Conservation (phyloP, 2,888 invertebrate species). For the Rotaria magnacalcarata region DNA sequence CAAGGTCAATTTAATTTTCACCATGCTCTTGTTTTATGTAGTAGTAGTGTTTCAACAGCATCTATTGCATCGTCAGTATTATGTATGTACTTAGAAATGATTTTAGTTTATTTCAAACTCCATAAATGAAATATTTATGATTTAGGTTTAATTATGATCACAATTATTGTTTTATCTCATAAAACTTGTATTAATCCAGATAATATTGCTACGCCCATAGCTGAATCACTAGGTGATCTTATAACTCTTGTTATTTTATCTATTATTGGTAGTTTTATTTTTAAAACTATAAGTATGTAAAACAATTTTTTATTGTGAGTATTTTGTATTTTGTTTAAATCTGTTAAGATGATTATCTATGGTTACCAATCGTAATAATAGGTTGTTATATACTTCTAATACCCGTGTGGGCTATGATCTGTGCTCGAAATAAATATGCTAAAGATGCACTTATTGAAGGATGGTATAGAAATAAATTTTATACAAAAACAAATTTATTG, state of each 20-base stretch:
- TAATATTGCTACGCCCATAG: constrained; percentile 86
- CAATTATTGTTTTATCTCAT: constrained; percentile 74
- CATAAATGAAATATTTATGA: constrained; percentile 47
- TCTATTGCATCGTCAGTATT: constrained; percentile 79
- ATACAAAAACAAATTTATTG: neutral
- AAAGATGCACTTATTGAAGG: constrained; percentile 76
- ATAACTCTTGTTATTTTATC: constrained; percentile 71
- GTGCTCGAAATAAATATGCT: constrained; percentile 74
- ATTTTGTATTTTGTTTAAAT: neutral
- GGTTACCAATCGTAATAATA: constrained; percentile 69
- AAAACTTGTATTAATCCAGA: constrained; percentile 80
- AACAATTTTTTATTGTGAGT: neutral
- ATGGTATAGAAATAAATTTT: constrained; percentile 63
- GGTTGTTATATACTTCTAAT: constrained; percentile 68
- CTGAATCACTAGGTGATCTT: constrained; percentile 82
- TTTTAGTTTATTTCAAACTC: neutral
- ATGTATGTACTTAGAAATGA: constrained; percentile 63
- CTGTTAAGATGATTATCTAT: constrained; percentile 57
- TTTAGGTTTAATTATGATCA: constrained; percentile 76
- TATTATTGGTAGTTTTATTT: constrained; percentile 35
- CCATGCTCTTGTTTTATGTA: constrained; percentile 77
- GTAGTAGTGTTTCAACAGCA: constrained; percentile 79
- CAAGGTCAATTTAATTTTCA: constrained; percentile 72
- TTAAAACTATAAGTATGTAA: constrained; percentile 36
- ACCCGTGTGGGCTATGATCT: constrained; percentile 76